phyloP scores from a whole-genome alignment of 2,888 invertebrate genomes.

The Trichogramma dendrolimi region DNA sequence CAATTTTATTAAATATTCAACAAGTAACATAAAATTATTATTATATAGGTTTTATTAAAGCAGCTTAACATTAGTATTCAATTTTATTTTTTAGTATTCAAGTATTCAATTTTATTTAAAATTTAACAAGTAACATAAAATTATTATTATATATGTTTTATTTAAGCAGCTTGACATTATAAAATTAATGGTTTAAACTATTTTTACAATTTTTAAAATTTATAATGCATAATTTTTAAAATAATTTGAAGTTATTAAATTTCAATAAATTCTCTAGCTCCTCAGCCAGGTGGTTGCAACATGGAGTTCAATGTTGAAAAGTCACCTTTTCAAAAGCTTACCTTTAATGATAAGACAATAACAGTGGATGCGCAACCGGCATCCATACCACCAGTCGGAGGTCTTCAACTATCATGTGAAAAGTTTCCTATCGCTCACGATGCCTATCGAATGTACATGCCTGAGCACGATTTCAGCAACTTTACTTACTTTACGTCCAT shows the following conservation, averaged over 20 bases:
- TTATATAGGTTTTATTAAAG: too few relatives aligned
- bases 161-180: too few relatives aligned
- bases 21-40: too few relatives aligned
- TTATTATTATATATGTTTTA: too few relatives aligned
- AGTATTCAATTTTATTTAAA: too few relatives aligned
- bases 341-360: conserved; percentile 51
- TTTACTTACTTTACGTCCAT: conserved; percentile 62
- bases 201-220: too few relatives aligned
- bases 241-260: not conserved
- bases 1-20: too few relatives aligned
- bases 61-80: too few relatives aligned
- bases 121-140: too few relatives aligned
- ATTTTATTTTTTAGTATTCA: too few relatives aligned
- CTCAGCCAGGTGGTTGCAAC: conserved; percentile 76
- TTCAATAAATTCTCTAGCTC: conserved; percentile 56
- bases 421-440: conserved; percentile 51
- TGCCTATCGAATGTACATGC: conserved; percentile 63
- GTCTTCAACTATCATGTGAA: conserved; percentile 43
- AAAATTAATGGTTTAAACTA: too few relatives aligned
- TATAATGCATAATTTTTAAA: too few relatives aligned
- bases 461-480: conserved; percentile 56
- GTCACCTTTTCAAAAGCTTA: conserved; percentile 60
- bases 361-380: conserved; percentile 58
- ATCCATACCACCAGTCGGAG: conserved; percentile 40
- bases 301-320: conserved; percentile 61